phyloP scores from a whole-genome alignment of 2,888 invertebrate genomes.

The Amiota communis region DNA sequence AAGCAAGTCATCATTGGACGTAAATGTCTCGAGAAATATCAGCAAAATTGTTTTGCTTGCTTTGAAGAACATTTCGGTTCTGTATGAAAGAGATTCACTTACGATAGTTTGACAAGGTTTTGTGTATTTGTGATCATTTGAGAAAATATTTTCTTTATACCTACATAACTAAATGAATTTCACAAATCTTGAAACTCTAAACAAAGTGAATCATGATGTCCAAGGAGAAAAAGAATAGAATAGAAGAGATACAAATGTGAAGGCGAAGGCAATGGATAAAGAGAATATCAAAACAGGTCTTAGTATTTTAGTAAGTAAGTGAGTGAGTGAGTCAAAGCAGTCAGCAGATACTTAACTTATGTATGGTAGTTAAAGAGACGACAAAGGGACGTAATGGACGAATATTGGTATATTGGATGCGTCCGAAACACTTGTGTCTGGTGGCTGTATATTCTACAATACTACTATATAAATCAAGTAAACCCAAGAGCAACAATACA shows the following conservation, averaged over 20 bases:
- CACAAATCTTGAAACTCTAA: slow-evolving; percentile 20
- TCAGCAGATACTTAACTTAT: slow-evolving; percentile 43
- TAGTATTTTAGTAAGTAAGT: slow-evolving; percentile 15
- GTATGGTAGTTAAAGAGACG: slow-evolving; percentile 4
- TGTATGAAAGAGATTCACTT: too few relatives aligned
- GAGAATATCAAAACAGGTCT: neutral
- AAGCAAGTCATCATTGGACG: too few relatives aligned
- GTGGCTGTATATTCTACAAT: too few relatives aligned
- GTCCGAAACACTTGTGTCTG: slow-evolving; percentile 14
- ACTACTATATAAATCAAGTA: slow-evolving; percentile 52
- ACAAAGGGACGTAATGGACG: slow-evolving; percentile 34
- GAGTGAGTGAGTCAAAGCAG: slow-evolving; percentile 27
- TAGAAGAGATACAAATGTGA: neutral
- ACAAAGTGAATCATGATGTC: neutral
- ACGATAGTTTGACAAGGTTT: too few relatives aligned
- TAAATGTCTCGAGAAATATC: too few relatives aligned
- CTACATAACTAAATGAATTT: neutral
- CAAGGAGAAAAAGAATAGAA: neutral
- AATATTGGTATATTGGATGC: slow-evolving; percentile 26
- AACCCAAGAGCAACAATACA: slow-evolving; percentile 35
- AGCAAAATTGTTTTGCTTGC: too few relatives aligned
- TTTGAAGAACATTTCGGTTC: too few relatives aligned
- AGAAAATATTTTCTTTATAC: too few relatives aligned
- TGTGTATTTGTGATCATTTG: too few relatives aligned
- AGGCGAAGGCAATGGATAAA: neutral